These are phyloP conservation scores for Aix galericulata DNA, from an alignment of 2,113 vertebrate species.

Conservation along the genomic window DNA sequence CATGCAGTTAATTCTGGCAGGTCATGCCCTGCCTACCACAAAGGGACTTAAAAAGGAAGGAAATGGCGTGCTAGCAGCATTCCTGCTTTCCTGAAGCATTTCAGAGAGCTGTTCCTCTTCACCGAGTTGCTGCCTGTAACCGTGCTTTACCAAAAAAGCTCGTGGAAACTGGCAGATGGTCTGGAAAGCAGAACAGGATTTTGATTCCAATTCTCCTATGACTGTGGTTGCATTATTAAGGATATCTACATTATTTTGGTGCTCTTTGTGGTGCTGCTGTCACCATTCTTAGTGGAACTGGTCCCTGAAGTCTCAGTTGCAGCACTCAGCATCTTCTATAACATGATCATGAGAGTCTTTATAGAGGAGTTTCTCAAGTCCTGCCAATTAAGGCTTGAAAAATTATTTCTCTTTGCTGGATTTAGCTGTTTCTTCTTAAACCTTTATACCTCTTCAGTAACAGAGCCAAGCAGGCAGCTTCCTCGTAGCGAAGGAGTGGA, in stretches of 20 bases:
- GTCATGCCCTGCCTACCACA: background rate
- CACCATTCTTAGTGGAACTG: background rate
- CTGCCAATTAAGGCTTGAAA: background rate
- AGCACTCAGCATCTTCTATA: background rate
- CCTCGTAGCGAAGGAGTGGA: background rate
- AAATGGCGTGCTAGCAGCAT: background rate
- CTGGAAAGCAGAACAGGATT: background rate
- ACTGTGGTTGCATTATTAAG: background rate
- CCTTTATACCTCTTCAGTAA: background rate
- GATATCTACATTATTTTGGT: background rate
- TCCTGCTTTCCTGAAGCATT: background rate
- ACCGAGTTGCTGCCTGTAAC: background rate
- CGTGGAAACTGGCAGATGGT: rapidly evolving
- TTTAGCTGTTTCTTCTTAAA: background rate
- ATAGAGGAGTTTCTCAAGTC: background rate
- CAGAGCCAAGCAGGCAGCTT: background rate
- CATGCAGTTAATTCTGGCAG: background rate
- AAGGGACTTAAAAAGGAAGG: background rate
- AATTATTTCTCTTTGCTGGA: background rate
- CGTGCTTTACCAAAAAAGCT: background rate
- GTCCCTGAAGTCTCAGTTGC: background rate
- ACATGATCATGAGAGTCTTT: background rate
- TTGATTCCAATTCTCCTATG: background rate
- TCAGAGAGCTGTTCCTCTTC: background rate
- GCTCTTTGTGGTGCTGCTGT: background rate